These are phyloP conservation scores for Onthophagus taurus DNA, from an alignment of 1,140 invertebrate species.

Conservation along the genomic window DNA sequence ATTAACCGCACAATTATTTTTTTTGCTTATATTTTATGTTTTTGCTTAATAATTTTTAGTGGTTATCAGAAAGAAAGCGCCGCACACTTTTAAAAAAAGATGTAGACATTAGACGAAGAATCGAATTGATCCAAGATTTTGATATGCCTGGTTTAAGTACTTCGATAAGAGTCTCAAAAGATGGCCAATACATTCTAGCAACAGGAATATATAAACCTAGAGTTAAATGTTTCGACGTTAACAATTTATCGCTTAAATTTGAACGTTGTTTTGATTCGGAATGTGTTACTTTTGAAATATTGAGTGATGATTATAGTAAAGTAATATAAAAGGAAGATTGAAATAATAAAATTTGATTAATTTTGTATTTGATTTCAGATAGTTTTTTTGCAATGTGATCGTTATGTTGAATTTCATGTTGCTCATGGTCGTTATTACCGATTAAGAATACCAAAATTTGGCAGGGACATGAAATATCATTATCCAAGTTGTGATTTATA, in stretches of 20 bases:
- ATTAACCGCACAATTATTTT: constrained; percentile 12
- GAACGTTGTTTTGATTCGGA: constrained; percentile 97
- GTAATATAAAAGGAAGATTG: constrained; percentile 40
- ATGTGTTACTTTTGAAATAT: constrained; percentile 75
- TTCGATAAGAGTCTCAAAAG: constrained; percentile 74
- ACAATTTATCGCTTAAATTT: constrained; percentile 95
- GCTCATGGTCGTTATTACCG: constrained; percentile 85
- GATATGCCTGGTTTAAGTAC: constrained; percentile 94
- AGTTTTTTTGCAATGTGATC: constrained; percentile 72
- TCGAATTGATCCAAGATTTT: constrained; percentile 98
- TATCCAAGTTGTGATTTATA: constrained; percentile 83
- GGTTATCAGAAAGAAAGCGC: constrained; percentile 86
- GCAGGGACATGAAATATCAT: constrained; percentile 89
- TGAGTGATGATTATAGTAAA: constrained; percentile 86
- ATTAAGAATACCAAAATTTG: constrained; percentile 89
- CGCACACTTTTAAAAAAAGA: constrained; percentile 81
- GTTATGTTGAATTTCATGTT: constrained; percentile 92
- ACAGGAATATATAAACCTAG: constrained; percentile 96
- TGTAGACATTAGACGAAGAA: constrained; percentile 78
- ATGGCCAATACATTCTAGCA: constrained; percentile 87
- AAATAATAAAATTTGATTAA: neutral
- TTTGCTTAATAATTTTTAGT: constrained; percentile 53
- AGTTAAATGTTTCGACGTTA: constrained; percentile 92
- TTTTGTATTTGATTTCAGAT: constrained; percentile 44
- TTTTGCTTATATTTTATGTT: constrained; percentile 6